Percentiles rank a stretch among this genome's conserved stretches.
These are phyloP conservation scores for Patiria pectinifera DNA, from an alignment of 53 echinoderm and acorn worm species.

Conservation along the genomic window DNA sequence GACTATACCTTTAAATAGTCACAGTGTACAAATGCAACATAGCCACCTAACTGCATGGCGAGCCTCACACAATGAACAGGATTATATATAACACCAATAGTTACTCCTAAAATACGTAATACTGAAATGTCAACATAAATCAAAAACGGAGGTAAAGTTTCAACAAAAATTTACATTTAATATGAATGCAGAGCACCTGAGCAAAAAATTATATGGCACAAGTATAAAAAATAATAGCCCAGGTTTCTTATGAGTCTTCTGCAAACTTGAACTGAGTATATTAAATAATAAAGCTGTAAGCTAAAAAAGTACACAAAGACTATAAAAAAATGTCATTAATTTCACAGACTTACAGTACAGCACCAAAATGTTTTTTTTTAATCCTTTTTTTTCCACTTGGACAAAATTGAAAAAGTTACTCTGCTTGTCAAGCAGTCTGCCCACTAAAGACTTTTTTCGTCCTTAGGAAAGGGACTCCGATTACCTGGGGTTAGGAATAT, in stretches of 20 bases:
- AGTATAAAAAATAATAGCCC: conserved; percentile 26
- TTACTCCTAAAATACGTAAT: neutral
- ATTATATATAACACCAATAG: neutral
- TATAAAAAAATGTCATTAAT: neutral
- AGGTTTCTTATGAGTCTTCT: neutral
- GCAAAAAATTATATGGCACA: neutral
- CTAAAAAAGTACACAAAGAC: neutral
- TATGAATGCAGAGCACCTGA: conserved; percentile 38
- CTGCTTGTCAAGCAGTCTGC: neutral
- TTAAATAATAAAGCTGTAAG: neutral
- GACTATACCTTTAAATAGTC: too few relatives aligned
- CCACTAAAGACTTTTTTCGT: neutral
- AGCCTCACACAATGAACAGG: neutral
- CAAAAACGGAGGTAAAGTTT: neutral
- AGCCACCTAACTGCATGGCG: neutral
- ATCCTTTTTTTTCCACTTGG: neutral
- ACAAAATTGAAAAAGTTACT: neutral
- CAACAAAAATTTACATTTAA: neutral
- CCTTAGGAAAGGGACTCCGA: neutral
- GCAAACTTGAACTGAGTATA: neutral
- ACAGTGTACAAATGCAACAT: neutral
- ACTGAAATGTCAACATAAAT: neutral
- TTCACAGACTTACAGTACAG: conserved; percentile 32
- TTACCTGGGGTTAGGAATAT: too few relatives aligned
- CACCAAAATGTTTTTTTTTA: neutral